These are phyloP conservation scores for Darevskia mixta DNA, from an alignment of 2,797 vertebrate genomes.

Conservation along the genomic window DNA sequence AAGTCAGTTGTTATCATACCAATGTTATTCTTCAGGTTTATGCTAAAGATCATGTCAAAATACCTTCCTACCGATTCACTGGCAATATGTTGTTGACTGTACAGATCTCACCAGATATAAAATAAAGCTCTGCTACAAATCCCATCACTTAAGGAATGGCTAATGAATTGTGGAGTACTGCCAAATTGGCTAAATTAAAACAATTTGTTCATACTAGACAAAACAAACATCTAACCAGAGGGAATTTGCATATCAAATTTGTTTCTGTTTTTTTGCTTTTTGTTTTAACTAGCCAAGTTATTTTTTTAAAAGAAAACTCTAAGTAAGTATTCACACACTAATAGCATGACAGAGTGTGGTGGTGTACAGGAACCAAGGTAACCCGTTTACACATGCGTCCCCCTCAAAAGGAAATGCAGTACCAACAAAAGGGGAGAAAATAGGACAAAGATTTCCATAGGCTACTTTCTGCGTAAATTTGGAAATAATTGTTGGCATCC, in stretches of 20 bases:
- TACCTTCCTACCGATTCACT: not conserved
- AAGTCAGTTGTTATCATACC: not conserved
- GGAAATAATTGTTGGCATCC: too few species aligned
- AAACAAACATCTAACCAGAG: slow-evolving; percentile 2
- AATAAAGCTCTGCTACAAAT: not conserved
- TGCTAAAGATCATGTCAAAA: not conserved
- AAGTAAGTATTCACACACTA: not conserved
- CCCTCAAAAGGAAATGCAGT: too few species aligned
- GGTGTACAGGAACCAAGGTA: too few species aligned
- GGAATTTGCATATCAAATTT: not conserved
- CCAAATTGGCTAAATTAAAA: slow-evolving; percentile 13
- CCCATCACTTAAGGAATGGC: not conserved
- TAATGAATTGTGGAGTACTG: not conserved
- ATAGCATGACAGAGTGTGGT: too few species aligned
- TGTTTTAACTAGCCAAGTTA: too few species aligned
- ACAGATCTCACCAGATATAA: not conserved
- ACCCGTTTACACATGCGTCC: too few species aligned
- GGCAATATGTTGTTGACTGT: not conserved
- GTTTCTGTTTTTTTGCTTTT: not conserved
- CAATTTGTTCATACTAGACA: slow-evolving; percentile 6
- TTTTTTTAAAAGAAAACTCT: not conserved
- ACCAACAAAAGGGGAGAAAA: too few species aligned
- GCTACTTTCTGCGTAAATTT: too few species aligned
- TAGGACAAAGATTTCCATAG: too few species aligned
- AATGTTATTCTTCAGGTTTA: not conserved